Conservation (phyloP, 2,888 invertebrate species). For the Griposia aprilina region DNA sequence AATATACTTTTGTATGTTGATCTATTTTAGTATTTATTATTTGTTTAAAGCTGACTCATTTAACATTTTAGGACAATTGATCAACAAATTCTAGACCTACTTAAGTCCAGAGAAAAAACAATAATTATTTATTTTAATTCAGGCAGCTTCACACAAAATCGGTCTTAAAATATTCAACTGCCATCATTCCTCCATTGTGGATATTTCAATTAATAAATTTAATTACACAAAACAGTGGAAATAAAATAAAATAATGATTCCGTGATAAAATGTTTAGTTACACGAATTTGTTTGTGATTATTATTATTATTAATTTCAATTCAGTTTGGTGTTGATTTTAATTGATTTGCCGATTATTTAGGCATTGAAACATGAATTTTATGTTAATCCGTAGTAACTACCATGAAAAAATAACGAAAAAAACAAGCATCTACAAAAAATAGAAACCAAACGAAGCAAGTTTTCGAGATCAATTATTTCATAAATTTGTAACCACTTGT, state of each 20-base stretch:
- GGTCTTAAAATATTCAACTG: conserved; percentile 6
- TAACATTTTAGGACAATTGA: neutral
- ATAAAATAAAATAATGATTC: neutral
- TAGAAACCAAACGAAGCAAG: neutral
- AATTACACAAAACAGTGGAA: neutral
- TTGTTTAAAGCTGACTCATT: neutral
- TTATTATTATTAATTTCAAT: neutral
- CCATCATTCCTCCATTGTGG: neutral
- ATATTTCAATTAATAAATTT: neutral
- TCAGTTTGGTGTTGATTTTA: conserved; percentile 13
- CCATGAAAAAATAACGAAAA: neutral
- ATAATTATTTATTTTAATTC: neutral
- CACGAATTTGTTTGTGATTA: conserved; percentile 1
- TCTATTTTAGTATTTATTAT: neutral
- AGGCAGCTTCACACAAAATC: neutral
- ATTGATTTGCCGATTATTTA: neutral
- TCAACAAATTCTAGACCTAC: neutral
- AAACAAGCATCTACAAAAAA: neutral
- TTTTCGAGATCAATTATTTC: neutral
- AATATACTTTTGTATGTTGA: neutral
- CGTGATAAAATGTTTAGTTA: neutral
- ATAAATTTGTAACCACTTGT: neutral
- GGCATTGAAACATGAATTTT: neutral
- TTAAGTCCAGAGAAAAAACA: neutral
- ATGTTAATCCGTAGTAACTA: neutral